phyloP scores from a whole-genome alignment of 2,797 vertebrate genomes.

The Coracias cyanogaster region DNA sequence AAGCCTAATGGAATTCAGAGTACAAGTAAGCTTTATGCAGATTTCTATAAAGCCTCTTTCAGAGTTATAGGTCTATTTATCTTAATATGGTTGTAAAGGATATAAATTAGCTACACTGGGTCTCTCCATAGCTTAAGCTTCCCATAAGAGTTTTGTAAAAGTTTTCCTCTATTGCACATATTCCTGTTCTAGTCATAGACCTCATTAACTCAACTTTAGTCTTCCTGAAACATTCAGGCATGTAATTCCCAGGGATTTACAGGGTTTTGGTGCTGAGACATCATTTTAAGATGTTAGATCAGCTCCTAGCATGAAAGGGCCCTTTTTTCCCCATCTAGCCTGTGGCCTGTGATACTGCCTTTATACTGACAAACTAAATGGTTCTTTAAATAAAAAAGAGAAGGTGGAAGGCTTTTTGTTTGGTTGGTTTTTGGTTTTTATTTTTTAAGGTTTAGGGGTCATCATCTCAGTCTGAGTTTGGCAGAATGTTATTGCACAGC shows the following conservation, averaged over 20 bases:
- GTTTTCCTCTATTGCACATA: not conserved
- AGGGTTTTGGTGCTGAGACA: not conserved
- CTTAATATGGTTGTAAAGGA: not conserved
- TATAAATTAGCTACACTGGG: not conserved
- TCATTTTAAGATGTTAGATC: not conserved
- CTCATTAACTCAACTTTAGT: not conserved
- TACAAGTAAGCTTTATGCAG: not conserved
- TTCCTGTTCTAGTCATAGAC: not conserved
- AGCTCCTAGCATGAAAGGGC: not conserved
- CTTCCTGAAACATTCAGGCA: not conserved
- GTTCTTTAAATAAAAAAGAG: not conserved
- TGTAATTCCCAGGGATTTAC: not conserved
- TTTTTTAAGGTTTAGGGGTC: not conserved
- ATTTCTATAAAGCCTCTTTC: not conserved
- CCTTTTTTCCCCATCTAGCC: not conserved
- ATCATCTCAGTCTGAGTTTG: not conserved
- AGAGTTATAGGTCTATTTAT: not conserved
- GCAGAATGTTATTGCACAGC: not conserved
- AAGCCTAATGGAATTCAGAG: not conserved
- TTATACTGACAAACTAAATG: not conserved
- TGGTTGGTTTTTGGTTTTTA: not conserved
- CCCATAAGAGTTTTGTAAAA: not conserved
- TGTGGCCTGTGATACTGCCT: not conserved
- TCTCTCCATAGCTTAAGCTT: not conserved
- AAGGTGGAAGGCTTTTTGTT: not conserved